Evolutionary conservation across 2,797 vertebrate genomes (phyloP).

Genomic region (Petrocephalus sullivani): DNA sequence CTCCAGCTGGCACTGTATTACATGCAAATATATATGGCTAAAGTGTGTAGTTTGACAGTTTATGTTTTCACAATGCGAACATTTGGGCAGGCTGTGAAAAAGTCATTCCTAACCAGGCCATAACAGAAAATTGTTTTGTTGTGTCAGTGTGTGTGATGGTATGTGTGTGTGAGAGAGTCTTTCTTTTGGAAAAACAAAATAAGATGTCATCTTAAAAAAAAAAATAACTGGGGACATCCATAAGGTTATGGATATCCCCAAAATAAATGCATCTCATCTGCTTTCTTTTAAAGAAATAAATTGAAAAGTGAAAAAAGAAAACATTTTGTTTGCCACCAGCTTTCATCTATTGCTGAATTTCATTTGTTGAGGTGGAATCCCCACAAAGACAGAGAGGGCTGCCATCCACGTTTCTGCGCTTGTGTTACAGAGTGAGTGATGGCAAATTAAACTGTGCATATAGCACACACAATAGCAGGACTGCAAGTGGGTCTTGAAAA

Average conservation of each 20-base stretch:
- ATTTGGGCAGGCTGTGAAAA: background rate
- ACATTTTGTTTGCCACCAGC: background rate
- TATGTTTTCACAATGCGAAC: background rate
- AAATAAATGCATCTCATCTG: background rate
- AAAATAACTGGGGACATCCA: too few relatives aligned
- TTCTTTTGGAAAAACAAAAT: background rate
- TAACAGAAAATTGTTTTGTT: background rate
- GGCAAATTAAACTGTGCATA: background rate
- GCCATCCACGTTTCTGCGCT: conserved; percentile 32
- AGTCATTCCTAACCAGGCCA: background rate
- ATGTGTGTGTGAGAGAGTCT: background rate
- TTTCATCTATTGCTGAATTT: background rate
- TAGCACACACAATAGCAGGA: background rate
- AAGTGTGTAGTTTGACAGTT: background rate
- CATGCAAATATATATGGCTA: background rate
- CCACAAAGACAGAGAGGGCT: conserved; percentile 12
- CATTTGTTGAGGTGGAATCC: background rate
- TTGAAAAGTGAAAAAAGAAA: background rate
- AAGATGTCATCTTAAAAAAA: background rate
- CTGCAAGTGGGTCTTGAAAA: background rate
- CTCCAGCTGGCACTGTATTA: background rate
- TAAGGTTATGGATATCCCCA: background rate
- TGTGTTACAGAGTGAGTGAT: background rate
- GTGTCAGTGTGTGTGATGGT: background rate
- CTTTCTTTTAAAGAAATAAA: background rate